A percentile compares a stretch with the other conserved stretches of the same genome.
Evolutionary conservation across 2,113 vertebrate species (phyloP).

Genomic region (Holacanthus passer): DNA sequence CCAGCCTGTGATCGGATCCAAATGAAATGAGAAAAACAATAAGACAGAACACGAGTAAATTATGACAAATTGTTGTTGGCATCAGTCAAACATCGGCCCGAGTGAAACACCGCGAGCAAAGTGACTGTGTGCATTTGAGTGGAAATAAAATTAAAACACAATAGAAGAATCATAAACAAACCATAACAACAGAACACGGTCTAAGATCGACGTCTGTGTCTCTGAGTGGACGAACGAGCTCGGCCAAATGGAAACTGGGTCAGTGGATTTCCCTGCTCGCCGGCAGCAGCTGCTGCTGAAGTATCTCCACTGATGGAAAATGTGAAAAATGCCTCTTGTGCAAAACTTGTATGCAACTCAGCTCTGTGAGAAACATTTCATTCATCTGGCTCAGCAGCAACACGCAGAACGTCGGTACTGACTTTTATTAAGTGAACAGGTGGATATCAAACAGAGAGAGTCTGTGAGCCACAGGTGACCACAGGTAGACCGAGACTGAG

Average conservation of each 20-base stretch:
- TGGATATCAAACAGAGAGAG: too few relatives aligned
- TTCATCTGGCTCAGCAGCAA: too few relatives aligned
- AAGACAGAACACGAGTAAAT: not conserved
- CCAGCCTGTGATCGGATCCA: conserved; percentile 6
- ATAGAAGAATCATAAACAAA: not conserved
- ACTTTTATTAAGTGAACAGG: too few relatives aligned
- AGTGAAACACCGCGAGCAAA: not conserved
- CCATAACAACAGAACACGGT: not conserved
- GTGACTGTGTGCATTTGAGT: not conserved
- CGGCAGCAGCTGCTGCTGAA: conserved; percentile 43
- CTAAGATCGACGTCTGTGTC: not conserved
- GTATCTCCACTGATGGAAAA: conserved; percentile 31
- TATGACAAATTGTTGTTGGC: not conserved
- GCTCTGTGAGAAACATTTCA: conserved; percentile 5
- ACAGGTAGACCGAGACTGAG: too few relatives aligned
- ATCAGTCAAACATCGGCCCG: not conserved
- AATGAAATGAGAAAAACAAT: conserved; percentile 21
- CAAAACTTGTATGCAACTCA: not conserved
- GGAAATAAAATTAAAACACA: not conserved
- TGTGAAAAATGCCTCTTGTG: not conserved
- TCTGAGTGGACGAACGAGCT: not conserved
- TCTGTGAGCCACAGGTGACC: too few relatives aligned
- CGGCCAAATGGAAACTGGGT: conserved; percentile 40
- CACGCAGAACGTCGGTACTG: too few relatives aligned
- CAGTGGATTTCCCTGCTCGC: not conserved